Evolutionary conservation across 2,797 vertebrate species (phyloP).

Genomic region (Gadopsis bispinosus): DNA sequence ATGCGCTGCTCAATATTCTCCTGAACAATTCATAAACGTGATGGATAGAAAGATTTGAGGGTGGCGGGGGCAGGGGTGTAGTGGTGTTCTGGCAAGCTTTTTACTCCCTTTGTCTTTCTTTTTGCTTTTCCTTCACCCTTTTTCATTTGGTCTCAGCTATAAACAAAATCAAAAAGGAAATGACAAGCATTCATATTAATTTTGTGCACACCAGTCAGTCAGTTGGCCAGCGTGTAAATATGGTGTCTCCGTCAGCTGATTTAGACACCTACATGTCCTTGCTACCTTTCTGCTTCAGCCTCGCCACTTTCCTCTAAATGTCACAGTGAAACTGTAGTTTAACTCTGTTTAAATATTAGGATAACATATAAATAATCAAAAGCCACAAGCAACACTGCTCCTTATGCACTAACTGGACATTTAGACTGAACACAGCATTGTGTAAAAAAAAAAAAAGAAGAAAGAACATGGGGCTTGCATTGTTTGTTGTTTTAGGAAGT

Average conservation of each 20-base stretch:
- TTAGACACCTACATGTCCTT: constrained; percentile 10
- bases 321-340: constrained; percentile 8
- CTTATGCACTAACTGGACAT: neutral
- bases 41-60: constrained; percentile 46
- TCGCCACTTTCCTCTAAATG: neutral
- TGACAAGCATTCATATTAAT: constrained; percentile 22
- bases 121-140: constrained; percentile 14
- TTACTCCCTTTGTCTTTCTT: constrained; percentile 28
- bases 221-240: neutral
- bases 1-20: constrained; percentile 46
- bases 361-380: constrained; percentile 2
- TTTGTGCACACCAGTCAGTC: constrained; percentile 21
- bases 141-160: constrained; percentile 35
- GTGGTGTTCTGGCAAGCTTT: constrained; percentile 34
- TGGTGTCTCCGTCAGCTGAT: constrained; percentile 6
- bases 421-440: constrained; percentile 12
- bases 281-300: neutral
- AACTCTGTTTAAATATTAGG: neutral
- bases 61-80: neutral
- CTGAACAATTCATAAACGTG: constrained; percentile 56
- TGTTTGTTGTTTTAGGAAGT: too few species aligned
- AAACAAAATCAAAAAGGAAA: constrained; percentile 41
- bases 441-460: constrained; percentile 9
- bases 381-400: neutral
- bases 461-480: neutral